These are phyloP conservation scores for Atrichornis clamosus DNA, from an alignment of 2,113 vertebrate genomes.

Conservation along the genomic window DNA sequence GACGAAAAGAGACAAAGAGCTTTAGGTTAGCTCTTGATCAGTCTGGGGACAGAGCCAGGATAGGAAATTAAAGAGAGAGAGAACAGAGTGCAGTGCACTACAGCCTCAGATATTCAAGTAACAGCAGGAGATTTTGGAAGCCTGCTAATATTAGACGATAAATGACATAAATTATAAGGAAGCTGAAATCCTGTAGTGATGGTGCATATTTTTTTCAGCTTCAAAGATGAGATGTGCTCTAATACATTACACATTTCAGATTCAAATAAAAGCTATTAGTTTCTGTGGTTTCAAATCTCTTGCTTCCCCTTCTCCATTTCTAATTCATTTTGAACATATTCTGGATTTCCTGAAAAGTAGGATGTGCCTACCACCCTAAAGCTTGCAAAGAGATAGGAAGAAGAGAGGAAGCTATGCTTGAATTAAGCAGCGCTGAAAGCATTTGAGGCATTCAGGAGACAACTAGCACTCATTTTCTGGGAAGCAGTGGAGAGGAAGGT, in stretches of 20 bases:
- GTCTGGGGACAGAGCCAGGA: neutral
- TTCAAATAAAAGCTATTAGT: neutral
- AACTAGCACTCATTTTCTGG: neutral
- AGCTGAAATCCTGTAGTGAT: neutral
- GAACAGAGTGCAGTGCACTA: neutral
- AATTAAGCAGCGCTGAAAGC: neutral
- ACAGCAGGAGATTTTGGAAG: neutral
- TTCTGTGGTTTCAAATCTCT: constrained; percentile 24
- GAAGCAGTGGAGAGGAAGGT: neutral
- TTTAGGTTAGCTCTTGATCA: constrained; percentile 6
- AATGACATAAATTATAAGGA: constrained; percentile 18
- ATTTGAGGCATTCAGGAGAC: neutral
- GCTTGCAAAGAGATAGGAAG: neutral
- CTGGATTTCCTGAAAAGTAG: neutral
- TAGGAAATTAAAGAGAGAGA: neutral
- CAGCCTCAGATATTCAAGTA: neutral
- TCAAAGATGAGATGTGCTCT: neutral
- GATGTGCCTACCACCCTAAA: neutral
- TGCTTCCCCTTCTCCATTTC: constrained; percentile 20
- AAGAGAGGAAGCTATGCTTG: neutral
- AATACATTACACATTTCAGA: neutral
- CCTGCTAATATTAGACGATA: constrained; percentile 23
- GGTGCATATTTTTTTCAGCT: neutral
- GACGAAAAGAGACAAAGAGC: neutral
- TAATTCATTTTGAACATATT: neutral